These are phyloP conservation scores for Triplophysa rosa DNA, from an alignment of 2,113 vertebrate species.

Conservation along the genomic window DNA sequence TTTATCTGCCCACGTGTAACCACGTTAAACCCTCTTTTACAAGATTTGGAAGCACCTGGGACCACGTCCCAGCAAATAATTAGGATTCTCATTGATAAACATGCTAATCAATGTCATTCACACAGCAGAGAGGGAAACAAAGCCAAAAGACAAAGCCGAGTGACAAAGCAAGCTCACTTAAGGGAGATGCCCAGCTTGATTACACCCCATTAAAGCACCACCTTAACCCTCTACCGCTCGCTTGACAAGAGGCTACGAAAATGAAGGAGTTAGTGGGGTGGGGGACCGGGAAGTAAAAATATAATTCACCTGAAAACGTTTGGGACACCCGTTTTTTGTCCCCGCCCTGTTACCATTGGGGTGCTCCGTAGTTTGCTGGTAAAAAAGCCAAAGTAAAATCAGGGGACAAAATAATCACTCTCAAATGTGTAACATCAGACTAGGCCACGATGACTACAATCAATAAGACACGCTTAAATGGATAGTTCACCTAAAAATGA, in stretches of 20 bases:
- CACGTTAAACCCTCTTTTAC: background rate
- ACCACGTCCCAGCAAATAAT: background rate
- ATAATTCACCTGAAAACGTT: constrained; percentile 63
- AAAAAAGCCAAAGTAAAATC: constrained; percentile 61
- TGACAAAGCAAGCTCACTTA: constrained; percentile 38
- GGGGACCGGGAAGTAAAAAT: constrained; percentile 58
- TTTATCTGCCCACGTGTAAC: background rate
- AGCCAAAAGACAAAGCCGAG: constrained; percentile 39
- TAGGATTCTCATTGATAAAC: constrained; percentile 3
- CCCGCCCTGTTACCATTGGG: constrained; percentile 62
- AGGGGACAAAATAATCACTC: constrained; percentile 54
- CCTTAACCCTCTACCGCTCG: constrained; percentile 59
- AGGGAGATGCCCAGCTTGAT: constrained; percentile 42
- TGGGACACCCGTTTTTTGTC: constrained; percentile 64
- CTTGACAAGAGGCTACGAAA: constrained; percentile 50
- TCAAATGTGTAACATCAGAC: constrained; percentile 48
- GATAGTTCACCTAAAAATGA: background rate
- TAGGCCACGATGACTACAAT: constrained; percentile 35
- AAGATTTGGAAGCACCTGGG: constrained; percentile 1
- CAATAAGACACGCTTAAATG: background rate
- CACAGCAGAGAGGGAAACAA: constrained; percentile 38
- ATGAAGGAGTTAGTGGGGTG: constrained; percentile 55
- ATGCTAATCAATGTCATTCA: constrained; percentile 43
- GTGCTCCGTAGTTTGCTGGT: constrained; percentile 58
- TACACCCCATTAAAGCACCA: constrained; percentile 18